A percentile compares a stretch with the other conserved stretches of the same genome.
phyloP scores from a whole-genome alignment of 1,140 invertebrate species.

The Zaprionus ghesquierei region DNA sequence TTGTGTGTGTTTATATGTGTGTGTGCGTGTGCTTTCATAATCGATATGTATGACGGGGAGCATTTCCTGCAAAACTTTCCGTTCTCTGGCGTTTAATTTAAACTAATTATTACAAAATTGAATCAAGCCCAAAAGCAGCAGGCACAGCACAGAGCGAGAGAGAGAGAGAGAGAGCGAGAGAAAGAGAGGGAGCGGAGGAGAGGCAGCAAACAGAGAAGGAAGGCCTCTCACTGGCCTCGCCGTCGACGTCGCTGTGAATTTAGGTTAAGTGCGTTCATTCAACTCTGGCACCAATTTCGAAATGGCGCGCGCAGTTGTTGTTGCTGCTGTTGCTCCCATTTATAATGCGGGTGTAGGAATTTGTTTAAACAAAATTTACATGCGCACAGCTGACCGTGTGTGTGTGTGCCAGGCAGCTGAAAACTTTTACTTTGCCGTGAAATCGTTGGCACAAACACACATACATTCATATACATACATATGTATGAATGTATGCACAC shows the following conservation, averaged over 20 bases:
- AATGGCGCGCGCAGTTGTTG: constrained; percentile 54
- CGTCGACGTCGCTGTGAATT: constrained; percentile 53
- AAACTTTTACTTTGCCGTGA: constrained; percentile 80
- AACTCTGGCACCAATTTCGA: constrained; percentile 82
- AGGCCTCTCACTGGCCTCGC: constrained; percentile 43
- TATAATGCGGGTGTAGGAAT: constrained; percentile 72
- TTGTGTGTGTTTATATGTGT: constrained; percentile 4
- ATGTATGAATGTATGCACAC: background rate
- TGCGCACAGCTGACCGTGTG: constrained; percentile 9
- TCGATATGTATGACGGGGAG: constrained; percentile 23
- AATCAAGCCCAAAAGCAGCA: constrained; percentile 47
- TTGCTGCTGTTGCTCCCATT: constrained; percentile 56
- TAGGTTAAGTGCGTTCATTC: constrained; percentile 82
- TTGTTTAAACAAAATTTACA: constrained; percentile 72
- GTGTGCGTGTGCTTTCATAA: constrained; percentile 62
- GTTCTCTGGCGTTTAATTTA: constrained; percentile 68
- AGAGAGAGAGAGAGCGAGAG: background rate
- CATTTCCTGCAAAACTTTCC: constrained; percentile 73
- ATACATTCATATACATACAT: constrained; percentile 4
- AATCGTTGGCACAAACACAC: constrained; percentile 53
- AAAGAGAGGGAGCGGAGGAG: background rate
- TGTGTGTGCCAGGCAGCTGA: constrained; percentile 17
- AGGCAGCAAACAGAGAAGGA: background rate
- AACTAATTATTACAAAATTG: constrained; percentile 79
- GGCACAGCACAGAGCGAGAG: constrained; percentile 3